Evolutionary conservation across 2,113 vertebrate species (phyloP).

Genomic region (Ranitomeya imitator): DNA sequence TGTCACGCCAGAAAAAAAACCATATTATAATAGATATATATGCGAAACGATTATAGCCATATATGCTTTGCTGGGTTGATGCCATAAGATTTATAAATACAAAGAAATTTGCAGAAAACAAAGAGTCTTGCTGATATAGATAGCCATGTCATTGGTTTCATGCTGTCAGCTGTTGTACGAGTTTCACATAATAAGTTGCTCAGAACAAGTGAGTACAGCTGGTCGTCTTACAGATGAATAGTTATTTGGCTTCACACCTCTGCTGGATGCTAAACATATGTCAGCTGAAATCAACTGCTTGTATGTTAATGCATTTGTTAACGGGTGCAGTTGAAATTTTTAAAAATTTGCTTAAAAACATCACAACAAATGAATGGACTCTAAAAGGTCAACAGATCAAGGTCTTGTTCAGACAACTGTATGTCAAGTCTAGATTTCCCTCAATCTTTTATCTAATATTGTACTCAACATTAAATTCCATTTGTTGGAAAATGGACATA

Average conservation of each 20-base stretch:
- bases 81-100: not conserved
- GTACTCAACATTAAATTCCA: too few species aligned
- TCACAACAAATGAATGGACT: too few species aligned
- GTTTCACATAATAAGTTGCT: not conserved
- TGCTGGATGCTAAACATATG: not conserved
- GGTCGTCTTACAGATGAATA: not conserved
- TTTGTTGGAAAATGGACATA: too few species aligned
- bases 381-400: too few species aligned
- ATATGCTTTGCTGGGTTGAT: too few species aligned
- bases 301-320: not conserved
- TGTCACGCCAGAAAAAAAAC: too few species aligned
- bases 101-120: not conserved
- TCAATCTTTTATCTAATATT: too few species aligned
- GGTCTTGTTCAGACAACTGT: too few species aligned
- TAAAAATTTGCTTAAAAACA: too few species aligned
- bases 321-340: not conserved
- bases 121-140: not conserved
- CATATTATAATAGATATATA: too few species aligned
- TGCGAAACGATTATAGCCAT: too few species aligned
- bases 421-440: too few species aligned
- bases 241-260: not conserved
- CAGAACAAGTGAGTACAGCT: slow-evolving; percentile 1
- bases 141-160: slow-evolving; percentile 11
- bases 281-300: not conserved
- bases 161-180: not conserved